Base-by-base conservation (phyloP, 2,888 invertebrate genomes). In the Dicranocentrus wangi region DNA sequence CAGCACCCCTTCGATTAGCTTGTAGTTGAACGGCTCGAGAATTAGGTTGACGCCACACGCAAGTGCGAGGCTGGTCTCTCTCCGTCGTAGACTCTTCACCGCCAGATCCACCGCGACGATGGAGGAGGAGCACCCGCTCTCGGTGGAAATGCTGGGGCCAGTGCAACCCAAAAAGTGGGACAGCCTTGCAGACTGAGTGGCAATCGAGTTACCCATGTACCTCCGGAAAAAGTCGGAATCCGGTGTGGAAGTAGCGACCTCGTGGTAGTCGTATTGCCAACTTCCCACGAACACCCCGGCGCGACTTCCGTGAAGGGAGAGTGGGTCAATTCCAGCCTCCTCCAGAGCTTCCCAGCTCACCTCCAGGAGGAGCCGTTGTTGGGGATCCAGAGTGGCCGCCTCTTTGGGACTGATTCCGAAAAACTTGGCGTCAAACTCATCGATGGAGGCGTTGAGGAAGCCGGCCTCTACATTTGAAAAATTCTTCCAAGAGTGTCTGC, bases 1-100 rank as follows among this genome's bases (percentile, higher is more conserved):
- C 55, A 66, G 23, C 1, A 77, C 42, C 42, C 65, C 21, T 1
- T 21, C 15, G 76, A 76, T 76, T n/a, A 25, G 21, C 3, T 63
- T 32, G 13, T n/a, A 55, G 5, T 10, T 19, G 21, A 81, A 81
- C 1, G 81, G 75, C 19, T 70, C 28, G 3, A 84, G n/a, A 1
- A 81, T 15, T 2, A 84, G 23, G 42, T 84, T 82, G 1, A 78
- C 84, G 10, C 84, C 84, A 17, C 81, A 63, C 1, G 79, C 83
- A 3, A 83, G 1, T 1, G 82, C 83, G 19, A 83, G 13, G 8
- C 53, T 58, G n/a, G 63, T 61, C 39, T 82, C 72, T 2, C 66
- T 58, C 1, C 25, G 19, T 2, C 21, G 25, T 0, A 81, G 21
- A 23, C 68, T 60, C n/a, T 51, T 39, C 23, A 63, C n/a, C n/a